These are phyloP conservation scores for Embidobia sp. DNA, from an alignment of 2,888 invertebrate species.

Conservation along the genomic window DNA sequence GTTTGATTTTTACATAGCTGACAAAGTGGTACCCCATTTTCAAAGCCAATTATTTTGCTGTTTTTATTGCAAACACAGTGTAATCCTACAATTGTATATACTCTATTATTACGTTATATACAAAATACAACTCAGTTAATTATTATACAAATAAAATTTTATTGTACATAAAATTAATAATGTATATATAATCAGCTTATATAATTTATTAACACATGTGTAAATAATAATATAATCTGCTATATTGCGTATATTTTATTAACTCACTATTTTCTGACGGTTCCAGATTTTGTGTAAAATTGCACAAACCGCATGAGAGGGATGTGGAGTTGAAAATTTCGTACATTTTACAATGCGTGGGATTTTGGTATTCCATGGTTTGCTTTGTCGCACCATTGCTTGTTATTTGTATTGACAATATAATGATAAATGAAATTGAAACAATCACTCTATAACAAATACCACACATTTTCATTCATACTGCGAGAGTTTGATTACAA, in stretches of 20 bases:
- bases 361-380: conserved; percentile 68
- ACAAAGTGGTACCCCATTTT: conserved; percentile 74
- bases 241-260: neutral
- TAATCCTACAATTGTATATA: conserved; percentile 78
- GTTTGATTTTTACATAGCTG: conserved; percentile 74
- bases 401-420: conserved; percentile 15
- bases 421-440: neutral
- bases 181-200: no score
- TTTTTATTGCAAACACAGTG: conserved; percentile 81
- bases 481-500: neutral
- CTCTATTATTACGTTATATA: neutral
- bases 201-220: no score
- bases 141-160: no score
- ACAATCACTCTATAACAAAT: conserved; percentile 1
- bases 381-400: conserved; percentile 62
- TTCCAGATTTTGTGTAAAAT: conserved; percentile 77
- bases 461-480: conserved; percentile 26
- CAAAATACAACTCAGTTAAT: no score
- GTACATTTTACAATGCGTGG: conserved; percentile 79
- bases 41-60: conserved; percentile 73
- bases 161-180: no score
- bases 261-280: conserved; percentile 79
- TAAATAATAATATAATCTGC: no score
- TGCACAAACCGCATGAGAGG: conserved; percentile 82
- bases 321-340: conserved; percentile 82